A percentile compares a stretch with the other conserved stretches of the same genome.
Conservation (phyloP, 2,888 invertebrate species). For the Chrysomela aeneicollis region DNA sequence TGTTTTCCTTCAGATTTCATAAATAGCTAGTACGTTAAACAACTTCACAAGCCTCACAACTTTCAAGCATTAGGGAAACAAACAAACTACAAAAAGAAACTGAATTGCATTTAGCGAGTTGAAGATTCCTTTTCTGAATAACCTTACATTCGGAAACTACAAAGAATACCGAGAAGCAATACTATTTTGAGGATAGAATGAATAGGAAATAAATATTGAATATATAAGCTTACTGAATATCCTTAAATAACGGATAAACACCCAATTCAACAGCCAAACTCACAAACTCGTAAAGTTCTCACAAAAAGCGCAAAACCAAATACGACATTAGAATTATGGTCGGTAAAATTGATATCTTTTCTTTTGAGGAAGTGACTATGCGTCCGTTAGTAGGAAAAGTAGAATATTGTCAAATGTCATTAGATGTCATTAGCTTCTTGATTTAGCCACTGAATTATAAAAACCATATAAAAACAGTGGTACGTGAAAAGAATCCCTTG, state of each 20-base stretch:
- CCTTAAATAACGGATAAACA: constrained; percentile 62
- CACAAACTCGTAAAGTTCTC: constrained; percentile 56
- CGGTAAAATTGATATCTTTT: constrained; percentile 32
- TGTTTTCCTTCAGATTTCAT: neutral
- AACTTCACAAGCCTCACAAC: neutral
- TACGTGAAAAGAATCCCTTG: no score
- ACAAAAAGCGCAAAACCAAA: constrained; percentile 61
- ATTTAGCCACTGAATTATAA: no score
- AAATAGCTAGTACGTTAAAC: neutral
- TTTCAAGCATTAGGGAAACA: neutral
- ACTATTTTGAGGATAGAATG: neutral
- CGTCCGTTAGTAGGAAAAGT: neutral
- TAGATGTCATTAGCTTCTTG: no score
- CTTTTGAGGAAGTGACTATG: neutral
- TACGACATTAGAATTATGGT: constrained; percentile 42
- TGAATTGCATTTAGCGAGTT: constrained; percentile 4
- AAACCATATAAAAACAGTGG: no score
- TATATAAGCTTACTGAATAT: constrained; percentile 36
- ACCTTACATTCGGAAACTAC: neutral
- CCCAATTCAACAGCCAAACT: constrained; percentile 61
- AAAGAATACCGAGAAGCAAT: neutral
- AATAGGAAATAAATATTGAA: neutral
- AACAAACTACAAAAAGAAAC: neutral
- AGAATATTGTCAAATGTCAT: neutral
- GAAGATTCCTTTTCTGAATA: neutral